These are phyloP conservation scores for human DNA, from an alignment of 2,113 vertebrate genomes.

Conservation along the genomic window DNA sequence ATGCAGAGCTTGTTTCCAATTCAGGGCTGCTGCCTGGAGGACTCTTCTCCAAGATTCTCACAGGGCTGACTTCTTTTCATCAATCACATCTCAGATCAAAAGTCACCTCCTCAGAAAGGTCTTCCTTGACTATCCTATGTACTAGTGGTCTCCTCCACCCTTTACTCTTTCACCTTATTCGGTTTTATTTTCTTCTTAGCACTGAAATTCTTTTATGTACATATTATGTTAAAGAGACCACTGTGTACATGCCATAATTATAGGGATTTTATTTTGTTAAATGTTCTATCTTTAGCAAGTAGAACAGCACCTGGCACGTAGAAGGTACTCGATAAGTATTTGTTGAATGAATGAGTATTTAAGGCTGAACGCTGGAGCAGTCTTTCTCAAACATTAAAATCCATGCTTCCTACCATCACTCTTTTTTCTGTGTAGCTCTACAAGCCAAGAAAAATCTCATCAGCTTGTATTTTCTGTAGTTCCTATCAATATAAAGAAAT, in stretches of 20 bases:
- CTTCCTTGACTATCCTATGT: background rate
- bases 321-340: background rate
- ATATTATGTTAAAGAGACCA: background rate
- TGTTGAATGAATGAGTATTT: background rate
- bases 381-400: conserved; percentile 2
- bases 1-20: background rate
- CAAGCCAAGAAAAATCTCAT: background rate
- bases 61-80: background rate
- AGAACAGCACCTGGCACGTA: background rate
- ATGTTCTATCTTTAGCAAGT: background rate
- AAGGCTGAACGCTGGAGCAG: background rate
- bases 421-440: background rate
- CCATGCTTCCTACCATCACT: background rate
- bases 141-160: background rate
- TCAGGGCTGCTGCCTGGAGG: background rate
- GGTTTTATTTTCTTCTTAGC: background rate
- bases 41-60: background rate
- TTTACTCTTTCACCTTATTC: background rate
- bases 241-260: background rate
- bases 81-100: background rate
- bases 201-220: background rate
- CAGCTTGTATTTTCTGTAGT: background rate
- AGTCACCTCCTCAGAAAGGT: background rate
- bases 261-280: background rate
- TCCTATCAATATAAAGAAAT: background rate